Evolutionary conservation across 2,888 invertebrate genomes (phyloP), one percentile per base, ranked within the genome.

Genomic region (Listrodromus nycthemerus): DNA sequence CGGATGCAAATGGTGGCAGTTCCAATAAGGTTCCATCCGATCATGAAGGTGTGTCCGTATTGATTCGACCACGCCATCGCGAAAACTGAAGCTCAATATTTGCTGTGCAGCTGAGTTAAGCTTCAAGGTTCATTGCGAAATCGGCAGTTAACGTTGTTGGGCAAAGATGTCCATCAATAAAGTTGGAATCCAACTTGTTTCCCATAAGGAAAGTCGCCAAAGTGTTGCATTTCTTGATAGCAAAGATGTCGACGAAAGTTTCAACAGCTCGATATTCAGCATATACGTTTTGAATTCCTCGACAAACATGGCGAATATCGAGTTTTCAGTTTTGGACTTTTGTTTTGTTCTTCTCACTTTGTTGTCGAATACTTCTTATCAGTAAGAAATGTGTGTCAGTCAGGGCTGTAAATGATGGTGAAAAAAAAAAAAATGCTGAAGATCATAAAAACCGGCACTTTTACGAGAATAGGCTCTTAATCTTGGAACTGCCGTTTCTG

Each of bases 211-310:
- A 69, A 27, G 50, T 69, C 33, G 21, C 33, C 1, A 21, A 10
- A 19, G 30, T 69, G 19, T 30, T 33, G 69, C 13, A 33, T 19
- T 69, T 30, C 19, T 30, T 27, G 21, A 50, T 50, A 7, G 16
- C 27, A 5, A 50, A 19, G 67, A 50, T 50, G 10, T 30, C 30
- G 13, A 41, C 24, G 5, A 69, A 50, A 5, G 50, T 30, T 1
- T 50, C 8, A 1, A 50, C 50, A 24, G 6, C 24, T 16, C 45
- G 66, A 24, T 66, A 27, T 45, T 66, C 13, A 48, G 45, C 6
- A 6, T 27, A 21, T 65, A 37, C 10, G 37, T 19, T 21, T 65
- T 75, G 37, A 75, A 65, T 13, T 75, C 75, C n/a, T 50, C 48
- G 13, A 75, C 65, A 21, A 75, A 45, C n/a, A 63, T 21, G 7